phyloP scores from a whole-genome alignment of 2,888 invertebrate genomes.

The Sarcophaga carnaria region DNA sequence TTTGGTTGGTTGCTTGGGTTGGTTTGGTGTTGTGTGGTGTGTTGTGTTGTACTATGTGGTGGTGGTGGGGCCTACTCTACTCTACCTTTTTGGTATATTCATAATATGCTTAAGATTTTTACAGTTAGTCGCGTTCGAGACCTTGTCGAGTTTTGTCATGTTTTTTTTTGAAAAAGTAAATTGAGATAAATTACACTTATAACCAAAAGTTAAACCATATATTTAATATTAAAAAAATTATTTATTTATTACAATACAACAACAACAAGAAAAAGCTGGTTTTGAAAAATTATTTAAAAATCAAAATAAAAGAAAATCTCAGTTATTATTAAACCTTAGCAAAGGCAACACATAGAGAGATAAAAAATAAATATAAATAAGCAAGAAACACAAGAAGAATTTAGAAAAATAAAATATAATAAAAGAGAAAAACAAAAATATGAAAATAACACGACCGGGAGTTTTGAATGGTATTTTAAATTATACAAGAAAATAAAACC shows the following conservation, averaged over 20 bases:
- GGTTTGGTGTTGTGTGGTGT: slow-evolving; percentile 27
- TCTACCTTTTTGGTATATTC: slow-evolving; percentile 79
- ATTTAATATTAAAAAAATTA: slow-evolving; percentile 55
- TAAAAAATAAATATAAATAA: slow-evolving; percentile 25
- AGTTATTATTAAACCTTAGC: slow-evolving; percentile 55
- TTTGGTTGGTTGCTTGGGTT: slow-evolving; percentile 35
- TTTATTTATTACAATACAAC: slow-evolving; percentile 65
- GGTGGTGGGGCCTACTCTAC: slow-evolving; percentile 53
- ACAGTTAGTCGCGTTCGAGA: slow-evolving; percentile 82
- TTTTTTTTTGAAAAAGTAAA: slow-evolving; percentile 70
- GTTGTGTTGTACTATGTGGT: slow-evolving; percentile 59
- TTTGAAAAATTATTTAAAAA: slow-evolving; percentile 62
- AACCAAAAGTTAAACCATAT: slow-evolving; percentile 9
- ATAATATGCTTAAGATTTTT: slow-evolving; percentile 80
- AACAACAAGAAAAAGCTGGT: slow-evolving; percentile 67
- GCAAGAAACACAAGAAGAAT: slow-evolving; percentile 3
- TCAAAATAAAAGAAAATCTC: slow-evolving; percentile 41
- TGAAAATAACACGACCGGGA: slow-evolving; percentile 57
- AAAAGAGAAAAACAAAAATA: slow-evolving; percentile 17
- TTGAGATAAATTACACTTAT: slow-evolving; percentile 26
- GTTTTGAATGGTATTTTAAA: slow-evolving; percentile 49
- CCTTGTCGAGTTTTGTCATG: slow-evolving; percentile 82
- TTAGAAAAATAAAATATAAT: slow-evolving; percentile 38
- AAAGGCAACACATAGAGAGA: slow-evolving; percentile 27
- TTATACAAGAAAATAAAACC: slow-evolving; percentile 43